Evolutionary conservation across 2,113 vertebrate genomes (phyloP), one percentile per base, ranked within the genome.

Genomic region (Eolophus roseicapilla): DNA sequence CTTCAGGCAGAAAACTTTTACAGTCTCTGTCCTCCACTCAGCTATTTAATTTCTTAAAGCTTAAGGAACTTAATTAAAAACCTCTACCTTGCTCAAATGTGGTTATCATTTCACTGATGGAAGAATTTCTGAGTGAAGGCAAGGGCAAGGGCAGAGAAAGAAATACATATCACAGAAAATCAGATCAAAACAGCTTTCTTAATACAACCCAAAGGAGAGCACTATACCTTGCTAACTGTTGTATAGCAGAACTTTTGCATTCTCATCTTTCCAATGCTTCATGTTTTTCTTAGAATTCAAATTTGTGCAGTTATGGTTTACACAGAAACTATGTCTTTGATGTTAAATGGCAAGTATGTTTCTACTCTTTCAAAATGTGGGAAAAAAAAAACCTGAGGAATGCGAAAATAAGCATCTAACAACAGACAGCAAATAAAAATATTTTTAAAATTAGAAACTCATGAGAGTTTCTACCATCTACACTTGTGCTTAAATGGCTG

Each of bases 31-130:
- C 88, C 37, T 70, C 63, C 43, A 53, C 41, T 80, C 67, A 79
- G 18, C 14, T 50, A 86, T 47, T 65, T 37, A 82, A 86, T 49
- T 77, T 73, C 76, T 62, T 11, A 70, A 70, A 81, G 85, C 28
- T 67, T 81, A n/a, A 91, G 64, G 16, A 92, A 46, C 12, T 76
- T 92, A 86, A 92, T 91, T 89, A 37, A 89, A 92, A 94, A 75
- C 7, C n/a, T 81, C 86, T 19, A 69, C 49, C 37, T 81, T 86
- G n/a, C 50, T 84, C 60, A 67, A 55, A 59, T 12, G 14, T 37
- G 37, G n/a, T 78, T 43, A 64, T 29, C 53, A 33, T 20, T 84
- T 28, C 81, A 78, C 3, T 1, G 50, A 67, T 24, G 27, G 63
- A 93, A 76, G 19, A 46, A 78, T 49, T 86, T 64, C 50, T 91